Evolutionary conservation across 1,140 invertebrate genomes (phyloP).

Genomic region (Cylas formicarius): DNA sequence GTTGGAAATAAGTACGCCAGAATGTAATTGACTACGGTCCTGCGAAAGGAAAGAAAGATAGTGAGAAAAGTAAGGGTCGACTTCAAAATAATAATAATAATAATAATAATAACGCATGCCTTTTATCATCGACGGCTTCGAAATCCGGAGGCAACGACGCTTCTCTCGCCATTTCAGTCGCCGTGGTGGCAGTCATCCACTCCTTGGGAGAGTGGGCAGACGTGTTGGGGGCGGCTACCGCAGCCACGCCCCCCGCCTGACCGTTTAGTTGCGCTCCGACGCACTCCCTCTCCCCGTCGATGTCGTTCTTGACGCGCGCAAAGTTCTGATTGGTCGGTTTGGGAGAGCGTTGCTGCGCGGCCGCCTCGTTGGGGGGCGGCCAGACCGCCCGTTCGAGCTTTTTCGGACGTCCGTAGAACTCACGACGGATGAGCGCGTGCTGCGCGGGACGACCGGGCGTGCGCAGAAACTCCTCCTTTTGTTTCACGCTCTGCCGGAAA

Average conservation of each 20-base stretch:
- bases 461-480: conserved; percentile 80
- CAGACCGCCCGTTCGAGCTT: conserved; percentile 65
- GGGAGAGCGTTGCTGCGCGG: conserved; percentile 3
- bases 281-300: conserved; percentile 38
- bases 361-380: conserved; percentile 50
- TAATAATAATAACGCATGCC: conserved; percentile 17
- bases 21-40: conserved; percentile 24
- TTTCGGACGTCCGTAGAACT: conserved; percentile 70
- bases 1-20: conserved; percentile 21
- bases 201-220: conserved; percentile 28
- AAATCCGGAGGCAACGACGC: conserved; percentile 13
- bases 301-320: conserved; percentile 42
- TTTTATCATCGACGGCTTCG: conserved; percentile 26
- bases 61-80: conserved; percentile 1
- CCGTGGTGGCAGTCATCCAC: conserved; percentile 20
- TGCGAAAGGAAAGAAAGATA: too few relatives aligned
- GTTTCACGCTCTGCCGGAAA: conserved; percentile 73
- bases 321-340: conserved; percentile 43
- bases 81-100: background rate
- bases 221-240: conserved; percentile 12
- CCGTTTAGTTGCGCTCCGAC: conserved; percentile 12
- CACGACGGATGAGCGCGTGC: conserved; percentile 52
- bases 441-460: conserved; percentile 61
- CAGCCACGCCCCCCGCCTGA: conserved; percentile 18
- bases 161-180: conserved; percentile 11